phyloP scores from a whole-genome alignment of 92 coral and sea anemone genomes.

The Siderastrea radians region DNA sequence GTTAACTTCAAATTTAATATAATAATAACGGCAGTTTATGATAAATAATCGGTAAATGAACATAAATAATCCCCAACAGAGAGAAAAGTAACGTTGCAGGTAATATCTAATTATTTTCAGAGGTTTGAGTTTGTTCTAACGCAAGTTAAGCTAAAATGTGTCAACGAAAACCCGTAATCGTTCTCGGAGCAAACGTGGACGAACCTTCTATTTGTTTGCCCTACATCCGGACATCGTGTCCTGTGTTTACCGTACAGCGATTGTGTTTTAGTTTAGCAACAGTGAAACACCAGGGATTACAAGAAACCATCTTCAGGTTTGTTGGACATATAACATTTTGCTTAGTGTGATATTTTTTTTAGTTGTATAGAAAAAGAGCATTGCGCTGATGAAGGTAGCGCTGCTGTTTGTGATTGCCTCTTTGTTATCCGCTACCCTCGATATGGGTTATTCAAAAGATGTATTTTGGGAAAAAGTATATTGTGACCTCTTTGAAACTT shows the following conservation, averaged over 20 bases:
- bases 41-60: constrained; percentile 94
- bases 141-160: constrained; percentile 20
- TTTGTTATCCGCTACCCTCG: constrained; percentile 15
- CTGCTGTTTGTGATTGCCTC: constrained; percentile 10
- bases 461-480: background rate
- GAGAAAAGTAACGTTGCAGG: constrained; percentile 82
- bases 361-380: constrained; percentile 32
- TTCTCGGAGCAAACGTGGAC: constrained; percentile 30
- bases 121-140: constrained; percentile 44
- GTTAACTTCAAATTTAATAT: constrained; percentile 82
- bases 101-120: constrained; percentile 79
- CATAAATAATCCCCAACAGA: constrained; percentile 89
- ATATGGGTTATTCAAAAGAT: constrained; percentile 9
- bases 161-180: constrained; percentile 7
- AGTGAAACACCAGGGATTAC: constrained; percentile 74
- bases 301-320: constrained; percentile 78
- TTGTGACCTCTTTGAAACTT: background rate
- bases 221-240: constrained; percentile 52
- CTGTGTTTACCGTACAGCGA: constrained; percentile 69
- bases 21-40: constrained; percentile 90
- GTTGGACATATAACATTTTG: constrained; percentile 55
- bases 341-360: constrained; percentile 17
- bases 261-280: constrained; percentile 78
- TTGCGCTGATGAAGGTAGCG: background rate
- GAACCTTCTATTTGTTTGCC: constrained; percentile 62